These are phyloP conservation scores for Malurus melanocephalus DNA, from an alignment of 2,113 vertebrate species.

Conservation along the genomic window DNA sequence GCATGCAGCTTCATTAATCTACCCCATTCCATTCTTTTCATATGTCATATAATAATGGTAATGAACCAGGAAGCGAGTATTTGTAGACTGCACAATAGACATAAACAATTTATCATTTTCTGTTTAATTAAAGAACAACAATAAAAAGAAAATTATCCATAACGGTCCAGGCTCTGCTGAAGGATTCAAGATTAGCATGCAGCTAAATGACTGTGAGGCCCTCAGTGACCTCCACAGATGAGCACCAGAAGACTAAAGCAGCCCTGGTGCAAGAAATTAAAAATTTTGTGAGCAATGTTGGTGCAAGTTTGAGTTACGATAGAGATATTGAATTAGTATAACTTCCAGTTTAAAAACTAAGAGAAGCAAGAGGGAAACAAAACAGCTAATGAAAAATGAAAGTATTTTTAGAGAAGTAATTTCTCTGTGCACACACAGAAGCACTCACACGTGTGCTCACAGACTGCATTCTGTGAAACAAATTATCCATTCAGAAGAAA, in stretches of 20 bases:
- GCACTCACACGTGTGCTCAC: background rate
- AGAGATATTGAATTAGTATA: background rate
- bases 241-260: background rate
- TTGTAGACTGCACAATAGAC: slow-evolving; percentile 48
- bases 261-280: background rate
- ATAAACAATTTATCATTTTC: slow-evolving; percentile 67
- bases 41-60: slow-evolving; percentile 53
- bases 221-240: slow-evolving; percentile 7
- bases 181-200: slow-evolving; percentile 16
- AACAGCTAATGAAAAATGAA: background rate
- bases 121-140: slow-evolving; percentile 64
- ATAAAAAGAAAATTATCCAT: slow-evolving; percentile 59
- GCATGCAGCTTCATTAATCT: slow-evolving; percentile 40
- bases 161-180: background rate
- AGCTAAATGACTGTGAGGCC: background rate
- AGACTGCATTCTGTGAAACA: background rate
- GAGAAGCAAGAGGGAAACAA: background rate
- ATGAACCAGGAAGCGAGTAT: slow-evolving; percentile 62
- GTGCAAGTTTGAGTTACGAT: background rate
- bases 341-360: background rate
- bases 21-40: slow-evolving; percentile 33
- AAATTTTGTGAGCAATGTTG: background rate
- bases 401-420: background rate
- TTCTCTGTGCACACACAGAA: background rate
- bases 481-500: background rate